A percentile compares a stretch with the other conserved stretches of the same genome.
phyloP scores from a whole-genome alignment of 1,140 invertebrate species.

The Ceratosolen solmsi region DNA sequence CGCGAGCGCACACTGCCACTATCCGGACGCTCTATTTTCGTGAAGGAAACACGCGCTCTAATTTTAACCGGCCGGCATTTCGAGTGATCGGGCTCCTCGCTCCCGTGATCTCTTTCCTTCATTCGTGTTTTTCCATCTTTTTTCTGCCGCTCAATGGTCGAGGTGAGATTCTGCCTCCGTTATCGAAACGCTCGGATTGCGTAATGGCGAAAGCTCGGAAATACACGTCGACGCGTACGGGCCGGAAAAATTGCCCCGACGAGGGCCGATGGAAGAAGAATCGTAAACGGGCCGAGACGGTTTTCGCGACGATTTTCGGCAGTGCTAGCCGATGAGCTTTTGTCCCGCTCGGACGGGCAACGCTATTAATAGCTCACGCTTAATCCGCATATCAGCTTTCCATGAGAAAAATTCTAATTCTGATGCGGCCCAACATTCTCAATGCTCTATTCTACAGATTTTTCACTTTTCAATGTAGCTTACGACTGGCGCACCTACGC shows the following conservation, averaged over 20 bases:
- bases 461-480: no score
- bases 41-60: conserved; percentile 67
- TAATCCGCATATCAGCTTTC: conserved; percentile 39
- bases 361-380: conserved; percentile 1
- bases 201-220: conserved; percentile 12
- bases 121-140: not conserved
- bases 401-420: conserved; percentile 15
- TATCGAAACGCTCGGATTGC: conserved; percentile 37
- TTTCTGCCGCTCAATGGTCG: not conserved
- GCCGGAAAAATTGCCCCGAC: conserved; percentile 3
- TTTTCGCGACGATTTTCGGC: not conserved
- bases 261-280: not conserved
- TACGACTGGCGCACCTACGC: not conserved
- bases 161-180: conserved; percentile 31
- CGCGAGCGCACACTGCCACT: conserved; percentile 51
- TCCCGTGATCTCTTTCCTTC: not conserved
- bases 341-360: not conserved
- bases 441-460: not conserved
- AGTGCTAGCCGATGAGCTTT: not conserved
- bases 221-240: not conserved
- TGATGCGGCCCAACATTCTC: not conserved
- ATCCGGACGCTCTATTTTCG: conserved; percentile 69
- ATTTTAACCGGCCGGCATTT: conserved; percentile 67
- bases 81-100: conserved; percentile 44
- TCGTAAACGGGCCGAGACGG: not conserved